Conservation (phyloP, 2,113 vertebrate species). For the Pluvialis apricaria region DNA sequence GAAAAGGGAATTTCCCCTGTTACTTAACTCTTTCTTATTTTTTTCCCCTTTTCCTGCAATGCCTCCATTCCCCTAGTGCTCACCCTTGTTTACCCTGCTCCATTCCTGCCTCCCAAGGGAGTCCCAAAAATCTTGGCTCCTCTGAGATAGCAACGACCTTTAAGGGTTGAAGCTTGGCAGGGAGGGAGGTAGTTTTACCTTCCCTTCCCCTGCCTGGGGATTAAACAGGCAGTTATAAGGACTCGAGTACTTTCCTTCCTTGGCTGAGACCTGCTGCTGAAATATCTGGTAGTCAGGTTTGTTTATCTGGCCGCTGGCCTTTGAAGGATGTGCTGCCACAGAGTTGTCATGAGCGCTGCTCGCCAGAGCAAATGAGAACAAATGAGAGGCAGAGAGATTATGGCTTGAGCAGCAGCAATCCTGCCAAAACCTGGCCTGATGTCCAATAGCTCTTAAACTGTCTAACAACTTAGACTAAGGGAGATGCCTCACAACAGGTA, state of each 20-base stretch:
- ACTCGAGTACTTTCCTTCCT: neutral
- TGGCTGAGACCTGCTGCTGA: neutral
- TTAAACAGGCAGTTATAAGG: neutral
- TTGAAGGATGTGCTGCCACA: conserved; percentile 53
- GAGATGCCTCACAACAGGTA: neutral
- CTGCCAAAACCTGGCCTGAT: neutral
- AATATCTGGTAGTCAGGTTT: conserved; percentile 4
- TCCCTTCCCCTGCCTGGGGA: neutral
- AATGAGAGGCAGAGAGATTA: conserved; percentile 41
- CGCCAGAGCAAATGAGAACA: conserved; percentile 49
- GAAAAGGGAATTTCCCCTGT: neutral
- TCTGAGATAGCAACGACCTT: neutral
- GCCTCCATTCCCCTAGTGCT: neutral
- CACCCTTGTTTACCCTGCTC: neutral
- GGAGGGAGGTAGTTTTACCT: neutral
- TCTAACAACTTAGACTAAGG: neutral
- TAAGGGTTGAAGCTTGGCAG: neutral
- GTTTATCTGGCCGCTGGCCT: conserved; percentile 30
- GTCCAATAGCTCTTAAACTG: conserved; percentile 1
- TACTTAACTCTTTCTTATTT: too few species aligned
- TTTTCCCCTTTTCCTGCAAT: neutral
- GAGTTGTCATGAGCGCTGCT: conserved; percentile 25
- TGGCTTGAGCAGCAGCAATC: conserved; percentile 2
- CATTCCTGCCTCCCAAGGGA: neutral
- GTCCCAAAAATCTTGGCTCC: neutral